phyloP scores from a whole-genome alignment of 1,140 invertebrate species.

The Drosophila neocordata region DNA sequence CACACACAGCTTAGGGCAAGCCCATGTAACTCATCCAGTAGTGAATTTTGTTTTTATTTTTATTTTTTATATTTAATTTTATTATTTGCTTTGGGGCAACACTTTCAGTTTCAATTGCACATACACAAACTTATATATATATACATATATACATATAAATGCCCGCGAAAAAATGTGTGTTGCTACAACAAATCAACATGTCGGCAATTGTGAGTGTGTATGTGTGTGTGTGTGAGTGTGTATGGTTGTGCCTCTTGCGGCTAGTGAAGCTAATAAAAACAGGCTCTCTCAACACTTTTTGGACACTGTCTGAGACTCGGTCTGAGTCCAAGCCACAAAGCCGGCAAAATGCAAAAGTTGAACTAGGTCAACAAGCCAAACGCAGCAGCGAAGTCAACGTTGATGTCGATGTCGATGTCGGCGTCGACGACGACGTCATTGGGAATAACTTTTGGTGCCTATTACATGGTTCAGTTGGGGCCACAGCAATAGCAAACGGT shows the following conservation, averaged over 20 bases:
- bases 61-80: slow-evolving; percentile 28
- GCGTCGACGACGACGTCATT: slow-evolving; percentile 29
- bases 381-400: slow-evolving; percentile 44
- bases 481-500: slow-evolving; percentile 19
- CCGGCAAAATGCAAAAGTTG: slow-evolving; percentile 82
- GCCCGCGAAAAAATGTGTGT: slow-evolving; percentile 65
- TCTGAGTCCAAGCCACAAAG: slow-evolving; percentile 45
- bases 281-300: slow-evolving; percentile 53
- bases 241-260: slow-evolving; percentile 41
- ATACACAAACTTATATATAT: slow-evolving; percentile 3
- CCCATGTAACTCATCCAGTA: slow-evolving; percentile 40
- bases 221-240: slow-evolving; percentile 7
- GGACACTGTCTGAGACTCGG: background rate
- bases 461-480: slow-evolving; percentile 19
- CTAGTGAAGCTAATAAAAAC: slow-evolving; percentile 77
- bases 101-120: slow-evolving; percentile 78
- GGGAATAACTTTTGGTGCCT: slow-evolving; percentile 12
- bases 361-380: slow-evolving; percentile 82
- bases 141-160: slow-evolving; percentile 12
- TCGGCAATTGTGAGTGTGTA: background rate
- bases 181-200: slow-evolving; percentile 9
- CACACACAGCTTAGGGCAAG: background rate
- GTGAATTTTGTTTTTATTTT: slow-evolving; percentile 12
- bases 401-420: slow-evolving; percentile 21
- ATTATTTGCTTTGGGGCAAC: slow-evolving; percentile 47